Conservation (phyloP, 1,140 invertebrate genomes). For the Campodea augens region DNA sequence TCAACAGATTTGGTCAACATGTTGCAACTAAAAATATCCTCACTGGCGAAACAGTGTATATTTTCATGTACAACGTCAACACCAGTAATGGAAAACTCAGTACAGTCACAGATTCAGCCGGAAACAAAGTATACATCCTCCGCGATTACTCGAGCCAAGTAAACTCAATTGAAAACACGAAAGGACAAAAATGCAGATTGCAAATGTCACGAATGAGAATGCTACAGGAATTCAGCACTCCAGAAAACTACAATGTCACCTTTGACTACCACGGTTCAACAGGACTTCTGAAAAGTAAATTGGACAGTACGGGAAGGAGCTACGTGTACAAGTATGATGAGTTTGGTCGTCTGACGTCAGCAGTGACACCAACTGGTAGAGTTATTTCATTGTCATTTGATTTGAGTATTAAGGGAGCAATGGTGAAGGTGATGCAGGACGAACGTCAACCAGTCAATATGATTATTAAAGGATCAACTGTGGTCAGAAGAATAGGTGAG, state of each 20-base stretch:
- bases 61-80: slow-evolving; percentile 89
- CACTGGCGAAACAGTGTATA: slow-evolving; percentile 75
- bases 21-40: slow-evolving; percentile 79
- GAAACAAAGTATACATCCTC: slow-evolving; percentile 74
- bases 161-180: slow-evolving; percentile 84
- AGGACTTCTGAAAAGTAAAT: slow-evolving; percentile 67
- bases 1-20: slow-evolving; percentile 90
- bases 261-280: slow-evolving; percentile 82
- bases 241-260: slow-evolving; percentile 77
- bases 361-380: slow-evolving; percentile 80
- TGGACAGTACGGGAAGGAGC: slow-evolving; percentile 73
- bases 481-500: slow-evolving; percentile 46
- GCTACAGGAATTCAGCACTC: slow-evolving; percentile 68
- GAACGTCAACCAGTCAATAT: slow-evolving; percentile 60
- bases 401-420: slow-evolving; percentile 67
- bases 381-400: slow-evolving; percentile 69
- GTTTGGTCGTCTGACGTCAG: slow-evolving; percentile 72
- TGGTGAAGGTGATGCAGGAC: slow-evolving; percentile 64
- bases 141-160: slow-evolving; percentile 73
- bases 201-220: slow-evolving; percentile 74
- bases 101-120: slow-evolving; percentile 78
- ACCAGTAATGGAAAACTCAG: slow-evolving; percentile 87
- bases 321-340: slow-evolving; percentile 91
- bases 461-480: slow-evolving; percentile 68
- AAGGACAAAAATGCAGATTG: slow-evolving; percentile 76